Evolutionary conservation across 2,888 invertebrate species (phyloP).

Genomic region (Scrobipalpa atriplicella): DNA sequence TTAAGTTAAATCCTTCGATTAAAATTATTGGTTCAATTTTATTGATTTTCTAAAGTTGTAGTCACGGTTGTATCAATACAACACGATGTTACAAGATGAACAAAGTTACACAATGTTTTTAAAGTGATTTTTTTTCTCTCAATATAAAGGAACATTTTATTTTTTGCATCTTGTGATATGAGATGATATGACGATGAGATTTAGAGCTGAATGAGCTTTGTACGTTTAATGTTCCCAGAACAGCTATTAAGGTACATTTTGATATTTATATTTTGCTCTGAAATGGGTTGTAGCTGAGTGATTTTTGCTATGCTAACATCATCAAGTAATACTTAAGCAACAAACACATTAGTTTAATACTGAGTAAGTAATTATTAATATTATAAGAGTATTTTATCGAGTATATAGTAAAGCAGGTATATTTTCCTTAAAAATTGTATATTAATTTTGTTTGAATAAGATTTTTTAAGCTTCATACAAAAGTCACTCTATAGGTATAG

Average conservation of each 20-base stretch:
- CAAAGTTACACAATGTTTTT: constrained; percentile 34
- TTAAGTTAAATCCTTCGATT: too few species aligned
- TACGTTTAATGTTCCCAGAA: constrained; percentile 29
- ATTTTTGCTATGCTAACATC: constrained; percentile 32
- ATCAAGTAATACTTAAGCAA: constrained; percentile 42
- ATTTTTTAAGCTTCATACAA: constrained; percentile 60
- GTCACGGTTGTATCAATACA: too few species aligned
- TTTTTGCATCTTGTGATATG: constrained; percentile 57
- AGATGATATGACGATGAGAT: constrained; percentile 75
- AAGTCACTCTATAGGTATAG: constrained; percentile 53
- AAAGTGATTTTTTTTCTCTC: constrained; percentile 34
- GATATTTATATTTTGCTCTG: constrained; percentile 22
- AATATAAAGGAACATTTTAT: constrained; percentile 45
- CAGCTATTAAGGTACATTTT: constrained; percentile 5
- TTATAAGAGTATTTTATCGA: constrained; percentile 44
- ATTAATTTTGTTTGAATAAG: constrained; percentile 46
- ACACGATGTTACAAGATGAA: too few species aligned
- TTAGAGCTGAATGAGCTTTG: constrained; percentile 42
- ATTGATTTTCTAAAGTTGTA: too few species aligned
- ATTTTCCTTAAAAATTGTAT: constrained; percentile 50
- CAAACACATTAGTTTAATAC: constrained; percentile 48
- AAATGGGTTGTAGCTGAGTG: constrained; percentile 22
- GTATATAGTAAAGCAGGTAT: constrained; percentile 56
- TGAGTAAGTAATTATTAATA: constrained; percentile 41
- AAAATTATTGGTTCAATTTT: too few species aligned